Evolutionary conservation across 2,888 invertebrate species (phyloP), one percentile per base, ranked within the genome.

Genomic region (Brassicogethes aeneus): DNA sequence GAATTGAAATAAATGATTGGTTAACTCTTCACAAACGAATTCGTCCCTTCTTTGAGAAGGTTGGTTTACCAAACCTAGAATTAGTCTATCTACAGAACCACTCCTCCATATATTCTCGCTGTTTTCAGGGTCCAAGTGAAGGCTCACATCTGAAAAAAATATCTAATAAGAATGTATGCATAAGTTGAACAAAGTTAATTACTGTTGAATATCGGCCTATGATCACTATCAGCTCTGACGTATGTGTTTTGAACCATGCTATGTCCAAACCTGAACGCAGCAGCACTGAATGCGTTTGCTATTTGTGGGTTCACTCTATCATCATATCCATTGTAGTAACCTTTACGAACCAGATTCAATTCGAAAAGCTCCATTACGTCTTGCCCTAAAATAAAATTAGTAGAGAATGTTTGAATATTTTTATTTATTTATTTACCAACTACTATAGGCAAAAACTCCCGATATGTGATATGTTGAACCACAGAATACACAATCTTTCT

Each of bases 261-360:
- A 62, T 90, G 90, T 0, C 90, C 90, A 62, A 90, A 90, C 15
- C 90, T 74, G 65, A 86, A 90, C 2, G 90, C 90, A 0, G 89
- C 88, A 0, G 87, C 77, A 0, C 83, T 78, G 65, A 90, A 90
- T 0, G 82, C 74, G 63, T 87, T 89, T 1, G 85, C 83, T 0
- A 87, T 76, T 2, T 79, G 78, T 0, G 88, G 81, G 68, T 88
- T 84, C 2, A 79, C 69, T 46, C 76, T 77, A 0, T 74, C 66
- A 56, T 82, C 79, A 61, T 89, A 89, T 3, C 77, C 78, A 2
- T 74, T 70, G 60, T 77, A 90, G 64, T 76, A 87, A 0, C 87
- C 89, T 34, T 76, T 76, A 37, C 69, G 70, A 38, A 73, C 62
- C 0, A 86, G 69, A 13, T 82, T 80, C 44, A 92, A 68, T 34